phyloP scores from a whole-genome alignment of 2,113 vertebrate genomes.

The Epinephelus lanceolatus region DNA sequence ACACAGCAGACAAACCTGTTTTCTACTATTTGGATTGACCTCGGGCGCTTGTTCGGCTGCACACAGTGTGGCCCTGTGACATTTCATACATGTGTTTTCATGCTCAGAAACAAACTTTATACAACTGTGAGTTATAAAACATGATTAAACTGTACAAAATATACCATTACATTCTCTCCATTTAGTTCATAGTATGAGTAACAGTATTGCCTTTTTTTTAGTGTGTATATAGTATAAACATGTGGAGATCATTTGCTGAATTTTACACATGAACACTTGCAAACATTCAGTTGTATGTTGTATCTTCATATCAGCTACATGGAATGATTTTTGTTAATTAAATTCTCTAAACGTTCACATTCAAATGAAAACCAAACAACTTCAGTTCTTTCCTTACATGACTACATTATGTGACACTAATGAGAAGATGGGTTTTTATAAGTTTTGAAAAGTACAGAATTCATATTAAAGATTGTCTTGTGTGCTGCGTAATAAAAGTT shows the following conservation, averaged over 20 bases:
- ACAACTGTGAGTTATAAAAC: constrained; percentile 39
- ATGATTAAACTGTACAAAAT: constrained; percentile 44
- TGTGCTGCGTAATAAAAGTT: neutral
- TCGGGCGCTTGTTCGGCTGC: constrained; percentile 4
- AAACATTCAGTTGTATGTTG: constrained; percentile 24
- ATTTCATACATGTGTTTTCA: constrained; percentile 37
- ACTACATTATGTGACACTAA: neutral
- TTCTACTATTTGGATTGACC: constrained; percentile 38
- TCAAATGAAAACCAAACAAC: neutral
- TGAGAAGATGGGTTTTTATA: neutral
- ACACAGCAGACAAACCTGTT: constrained; percentile 69
- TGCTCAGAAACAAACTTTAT: constrained; percentile 24
- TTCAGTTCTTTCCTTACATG: neutral
- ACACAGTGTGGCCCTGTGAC: constrained; percentile 16
- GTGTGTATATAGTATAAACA: constrained; percentile 27
- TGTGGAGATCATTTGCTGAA: constrained; percentile 1
- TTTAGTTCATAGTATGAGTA: constrained; percentile 1
- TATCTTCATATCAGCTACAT: constrained; percentile 13
- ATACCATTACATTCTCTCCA: constrained; percentile 27
- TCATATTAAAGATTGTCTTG: constrained; percentile 1
- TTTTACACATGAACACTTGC: constrained; percentile 25
- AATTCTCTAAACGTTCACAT: constrained; percentile 1
- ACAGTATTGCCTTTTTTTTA: constrained; percentile 27
- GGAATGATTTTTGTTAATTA: neutral
- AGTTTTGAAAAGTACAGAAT: constrained; percentile 2